Evolutionary conservation across 2,888 invertebrate species (phyloP).

Genomic region (Pollenia labialis): DNA sequence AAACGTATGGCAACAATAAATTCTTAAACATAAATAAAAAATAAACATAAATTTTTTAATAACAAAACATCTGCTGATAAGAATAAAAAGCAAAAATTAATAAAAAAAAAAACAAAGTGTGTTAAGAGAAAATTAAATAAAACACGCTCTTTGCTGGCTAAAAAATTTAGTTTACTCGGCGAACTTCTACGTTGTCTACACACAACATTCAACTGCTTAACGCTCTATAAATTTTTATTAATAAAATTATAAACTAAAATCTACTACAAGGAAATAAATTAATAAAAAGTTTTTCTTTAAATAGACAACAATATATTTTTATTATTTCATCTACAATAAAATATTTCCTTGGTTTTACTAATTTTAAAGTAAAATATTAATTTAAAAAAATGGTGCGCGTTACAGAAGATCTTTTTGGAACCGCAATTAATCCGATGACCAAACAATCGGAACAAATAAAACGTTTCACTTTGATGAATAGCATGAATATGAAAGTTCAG

Average conservation of each 20-base stretch:
- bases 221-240: conserved; percentile 49
- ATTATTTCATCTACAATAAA: not conserved
- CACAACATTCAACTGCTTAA: conserved; percentile 5
- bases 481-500: conserved; percentile 75
- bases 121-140: conserved; percentile 19
- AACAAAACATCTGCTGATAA: conserved; percentile 47
- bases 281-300: conserved; percentile 18
- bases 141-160: not conserved
- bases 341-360: not conserved
- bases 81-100: not conserved
- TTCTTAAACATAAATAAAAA: not conserved
- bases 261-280: conserved; percentile 3
- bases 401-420: conserved; percentile 81
- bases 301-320: conserved; percentile 5
- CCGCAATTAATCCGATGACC: conserved; percentile 79
- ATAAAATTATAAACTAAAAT: conserved; percentile 23
- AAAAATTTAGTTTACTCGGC: conserved; percentile 24
- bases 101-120: not conserved
- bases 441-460: conserved; percentile 77
- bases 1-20: conserved; percentile 5
- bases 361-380: not conserved
- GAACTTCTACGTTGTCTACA: not conserved
- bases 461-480: conserved; percentile 81
- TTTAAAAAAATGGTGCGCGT: conserved; percentile 78
- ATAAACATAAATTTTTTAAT: too few species aligned